Base-by-base conservation (phyloP, 2,113 vertebrate species). In the Tachysurus fulvidraco region DNA sequence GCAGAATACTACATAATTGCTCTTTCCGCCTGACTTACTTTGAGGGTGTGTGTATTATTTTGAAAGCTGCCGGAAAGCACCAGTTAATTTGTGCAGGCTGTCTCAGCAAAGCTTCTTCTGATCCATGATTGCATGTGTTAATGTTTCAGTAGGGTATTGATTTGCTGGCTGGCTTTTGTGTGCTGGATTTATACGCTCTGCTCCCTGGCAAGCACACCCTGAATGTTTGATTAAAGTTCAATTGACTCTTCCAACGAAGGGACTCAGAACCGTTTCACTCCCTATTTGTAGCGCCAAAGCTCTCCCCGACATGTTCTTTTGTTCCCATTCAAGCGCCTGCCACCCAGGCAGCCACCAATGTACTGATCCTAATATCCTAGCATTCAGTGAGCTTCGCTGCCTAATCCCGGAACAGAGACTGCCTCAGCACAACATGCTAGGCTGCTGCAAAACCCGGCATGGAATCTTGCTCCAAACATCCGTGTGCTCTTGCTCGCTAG, bases 171-270 rank as follows among this genome's bases (percentile, higher is more conserved):
- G 91, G 94, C 95, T 96, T 97, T 97, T 97, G 95, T 96, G 94
- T 94, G 89, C 93, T 92, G 95, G 93, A 95, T 97, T 96, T 95
- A 95, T 95, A 95, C 92, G 89, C 91, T 81, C 86, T 79, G 88
- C 95, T 93, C 92, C 91, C 95, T 92, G 84, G 94, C 94, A 86
- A 93, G 93, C 91, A 85, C 92, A 77, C 92, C 93, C 94, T 94
- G 95, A 97, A 96, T 97, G 96, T 98, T 96, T 97, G 97, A 99
- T 99, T 97, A 96, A 97, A 96, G 95, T 96, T 96, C 95, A 94
- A 94, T 97, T 96, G 96, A 96, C 96, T 97, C 93, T 92, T 78
- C 93, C 95, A 90, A 94, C 89, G 88, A 93, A 93, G 93, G 94
- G 93, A 94, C 95, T 90, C 90, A 87, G 90, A 95, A 94, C 96